A percentile compares a stretch with the other conserved stretches of the same genome.
These are phyloP conservation scores for Linurgus olivaceus DNA, from an alignment of 2,797 vertebrate species.

Conservation along the genomic window DNA sequence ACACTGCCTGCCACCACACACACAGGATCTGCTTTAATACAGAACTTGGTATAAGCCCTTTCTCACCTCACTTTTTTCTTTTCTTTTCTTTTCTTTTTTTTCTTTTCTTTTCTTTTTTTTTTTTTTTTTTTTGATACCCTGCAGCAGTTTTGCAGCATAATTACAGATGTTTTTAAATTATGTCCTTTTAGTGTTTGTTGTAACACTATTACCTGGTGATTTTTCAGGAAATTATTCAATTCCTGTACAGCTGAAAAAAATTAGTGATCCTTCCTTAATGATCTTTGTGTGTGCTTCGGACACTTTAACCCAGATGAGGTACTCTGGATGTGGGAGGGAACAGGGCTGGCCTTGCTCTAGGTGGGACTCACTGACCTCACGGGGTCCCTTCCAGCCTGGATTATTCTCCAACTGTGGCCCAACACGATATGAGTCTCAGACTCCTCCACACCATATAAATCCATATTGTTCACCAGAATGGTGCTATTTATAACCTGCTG, in stretches of 20 bases:
- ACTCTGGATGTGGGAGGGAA: neutral
- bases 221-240: neutral
- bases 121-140: neutral
- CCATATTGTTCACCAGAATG: neutral
- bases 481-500: conserved; percentile 55
- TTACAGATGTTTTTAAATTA: neutral
- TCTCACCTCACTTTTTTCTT: neutral
- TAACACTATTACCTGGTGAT: neutral
- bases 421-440: neutral
- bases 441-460: conserved; percentile 57
- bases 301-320: neutral
- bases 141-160: neutral
- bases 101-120: neutral
- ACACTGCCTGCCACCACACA: neutral
- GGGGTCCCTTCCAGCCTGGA: neutral
- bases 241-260: neutral
- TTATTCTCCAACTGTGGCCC: neutral
- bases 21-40: neutral
- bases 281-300: neutral
- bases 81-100: neutral
- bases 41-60: neutral
- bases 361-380: fast-evolving
- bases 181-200: neutral
- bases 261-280: fast-evolving
- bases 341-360: neutral